phyloP scores from a whole-genome alignment of 2,797 vertebrate genomes.

The Salmo trutta region DNA sequence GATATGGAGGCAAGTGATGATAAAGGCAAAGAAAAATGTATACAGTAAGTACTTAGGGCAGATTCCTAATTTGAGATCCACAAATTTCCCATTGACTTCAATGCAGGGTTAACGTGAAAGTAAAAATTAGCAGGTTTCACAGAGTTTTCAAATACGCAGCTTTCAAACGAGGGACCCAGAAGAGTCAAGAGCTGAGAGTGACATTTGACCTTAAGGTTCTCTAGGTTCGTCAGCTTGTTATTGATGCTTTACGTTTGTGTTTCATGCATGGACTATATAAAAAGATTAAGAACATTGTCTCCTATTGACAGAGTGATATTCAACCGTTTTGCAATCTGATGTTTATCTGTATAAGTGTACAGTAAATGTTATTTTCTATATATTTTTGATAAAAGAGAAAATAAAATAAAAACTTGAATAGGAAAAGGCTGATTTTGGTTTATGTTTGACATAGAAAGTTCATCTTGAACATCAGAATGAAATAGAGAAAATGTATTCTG shows the following conservation, averaged over 20 bases:
- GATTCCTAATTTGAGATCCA: background rate
- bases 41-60: background rate
- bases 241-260: background rate
- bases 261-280: constrained; percentile 9
- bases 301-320: background rate
- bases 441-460: background rate
- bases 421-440: constrained; percentile 19
- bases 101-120: background rate
- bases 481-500: background rate
- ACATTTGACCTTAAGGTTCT: background rate
- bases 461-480: background rate
- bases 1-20: background rate
- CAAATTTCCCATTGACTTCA: background rate
- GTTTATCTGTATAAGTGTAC: constrained; percentile 31
- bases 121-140: background rate
- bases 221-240: background rate
- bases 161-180: constrained; percentile 5
- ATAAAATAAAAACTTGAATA: constrained; percentile 19
- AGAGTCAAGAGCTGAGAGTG: background rate
- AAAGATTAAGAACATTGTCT: background rate
- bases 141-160: background rate
- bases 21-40: background rate
- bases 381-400: constrained; percentile 44
- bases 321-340: constrained; percentile 1
- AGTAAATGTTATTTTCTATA: constrained; percentile 49